phyloP scores from a whole-genome alignment of 2,797 vertebrate species.

The Tinamus major region DNA sequence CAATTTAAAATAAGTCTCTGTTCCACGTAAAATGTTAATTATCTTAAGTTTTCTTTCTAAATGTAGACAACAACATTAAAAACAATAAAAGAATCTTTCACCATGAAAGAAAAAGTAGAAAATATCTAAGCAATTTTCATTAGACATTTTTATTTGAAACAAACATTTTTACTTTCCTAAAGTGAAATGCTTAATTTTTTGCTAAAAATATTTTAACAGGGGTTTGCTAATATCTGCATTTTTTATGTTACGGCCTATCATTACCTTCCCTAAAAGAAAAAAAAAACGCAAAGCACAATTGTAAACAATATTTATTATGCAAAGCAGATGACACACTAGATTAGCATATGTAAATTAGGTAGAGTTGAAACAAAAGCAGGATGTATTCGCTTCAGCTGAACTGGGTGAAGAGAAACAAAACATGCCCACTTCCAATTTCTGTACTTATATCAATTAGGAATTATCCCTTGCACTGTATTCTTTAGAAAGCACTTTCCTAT shows the following conservation, averaged over 20 bases:
- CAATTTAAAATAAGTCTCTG: not conserved
- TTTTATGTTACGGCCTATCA: not conserved
- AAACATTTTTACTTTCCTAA: not conserved
- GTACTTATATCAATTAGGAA: not conserved
- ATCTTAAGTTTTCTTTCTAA: not conserved
- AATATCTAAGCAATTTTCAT: not conserved
- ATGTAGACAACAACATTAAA: not conserved
- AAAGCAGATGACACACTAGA: not conserved
- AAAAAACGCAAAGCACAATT: not conserved
- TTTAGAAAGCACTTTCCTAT: not conserved
- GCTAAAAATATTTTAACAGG: not conserved
- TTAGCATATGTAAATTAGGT: not conserved
- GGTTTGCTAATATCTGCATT: not conserved
- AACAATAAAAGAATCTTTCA: not conserved
- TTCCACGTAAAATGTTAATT: not conserved
- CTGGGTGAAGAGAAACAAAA: not conserved
- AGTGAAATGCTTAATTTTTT: not conserved
- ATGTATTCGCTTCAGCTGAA: not conserved
- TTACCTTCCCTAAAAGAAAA: not conserved
- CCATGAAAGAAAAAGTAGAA: not conserved
- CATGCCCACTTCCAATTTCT: not conserved
- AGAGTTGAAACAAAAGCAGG: not conserved
- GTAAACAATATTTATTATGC: not conserved
- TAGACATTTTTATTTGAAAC: not conserved
- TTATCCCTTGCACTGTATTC: not conserved